phyloP scores from a whole-genome alignment of 2,113 vertebrate genomes.

The Rhineura floridana region DNA sequence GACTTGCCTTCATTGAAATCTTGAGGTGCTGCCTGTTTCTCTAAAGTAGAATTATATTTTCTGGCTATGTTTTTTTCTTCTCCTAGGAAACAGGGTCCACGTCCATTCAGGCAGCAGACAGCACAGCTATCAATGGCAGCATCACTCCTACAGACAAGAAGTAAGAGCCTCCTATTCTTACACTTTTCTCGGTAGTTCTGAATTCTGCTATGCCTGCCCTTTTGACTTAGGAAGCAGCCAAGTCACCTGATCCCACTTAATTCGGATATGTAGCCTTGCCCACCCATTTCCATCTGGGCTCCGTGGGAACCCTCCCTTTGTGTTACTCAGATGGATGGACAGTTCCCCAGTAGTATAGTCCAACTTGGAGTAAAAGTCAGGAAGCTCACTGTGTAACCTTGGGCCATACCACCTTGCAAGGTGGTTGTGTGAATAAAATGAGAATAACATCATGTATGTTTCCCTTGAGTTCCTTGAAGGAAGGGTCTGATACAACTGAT shows the following conservation, averaged over 20 bases:
- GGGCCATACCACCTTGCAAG: neutral
- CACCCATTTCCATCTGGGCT: neutral
- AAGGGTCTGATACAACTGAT: neutral
- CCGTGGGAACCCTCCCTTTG: neutral
- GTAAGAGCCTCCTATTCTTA: conserved; percentile 70
- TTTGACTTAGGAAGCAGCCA: neutral
- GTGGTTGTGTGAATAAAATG: neutral
- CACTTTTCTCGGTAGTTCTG: neutral
- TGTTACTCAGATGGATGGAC: no score
- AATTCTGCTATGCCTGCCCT: neutral
- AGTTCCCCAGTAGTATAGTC: no score
- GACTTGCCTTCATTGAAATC: conserved; percentile 19
- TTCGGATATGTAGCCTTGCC: neutral
- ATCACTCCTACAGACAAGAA: conserved; percentile 98
- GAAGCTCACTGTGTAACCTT: neutral
- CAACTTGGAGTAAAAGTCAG: no score
- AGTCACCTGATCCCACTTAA: neutral
- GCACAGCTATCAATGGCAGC: conserved; percentile 96
- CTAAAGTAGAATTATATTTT: conserved; percentile 5
- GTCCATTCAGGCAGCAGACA: conserved; percentile 98
- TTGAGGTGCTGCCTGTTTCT: conserved; percentile 19
- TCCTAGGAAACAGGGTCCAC: conserved; percentile 91
- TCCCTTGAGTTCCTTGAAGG: neutral
- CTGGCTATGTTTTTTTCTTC: conserved; percentile 25
- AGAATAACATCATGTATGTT: neutral